Conservation (phyloP, 2,888 invertebrate genomes). For the Tricholauxania praeusta region DNA sequence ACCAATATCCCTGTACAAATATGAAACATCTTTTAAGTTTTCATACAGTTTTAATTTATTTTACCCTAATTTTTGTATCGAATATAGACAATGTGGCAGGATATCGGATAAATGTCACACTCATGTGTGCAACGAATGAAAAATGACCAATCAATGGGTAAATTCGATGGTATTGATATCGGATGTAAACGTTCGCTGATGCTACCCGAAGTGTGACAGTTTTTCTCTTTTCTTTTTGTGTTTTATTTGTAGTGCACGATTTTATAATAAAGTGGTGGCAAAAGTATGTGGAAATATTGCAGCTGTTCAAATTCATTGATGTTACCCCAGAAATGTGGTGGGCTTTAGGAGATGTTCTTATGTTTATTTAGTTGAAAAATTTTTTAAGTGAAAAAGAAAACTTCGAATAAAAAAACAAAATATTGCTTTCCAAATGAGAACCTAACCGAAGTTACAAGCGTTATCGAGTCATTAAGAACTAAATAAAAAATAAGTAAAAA, state of each 20-base stretch:
- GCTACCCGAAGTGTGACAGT: conserved; percentile 56
- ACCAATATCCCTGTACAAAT: no score
- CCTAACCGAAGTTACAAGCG: no score
- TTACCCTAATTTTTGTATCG: conserved; percentile 2
- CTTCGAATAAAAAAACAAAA: no score
- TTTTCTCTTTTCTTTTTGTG: conserved; percentile 54
- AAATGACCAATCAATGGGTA: conserved; percentile 66
- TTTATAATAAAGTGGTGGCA: conserved; percentile 3
- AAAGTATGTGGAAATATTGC: conserved; percentile 30
- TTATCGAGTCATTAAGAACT: no score
- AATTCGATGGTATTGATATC: conserved; percentile 52
- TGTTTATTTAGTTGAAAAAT: no score
- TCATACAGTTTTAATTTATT: no score
- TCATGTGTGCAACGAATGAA: conserved; percentile 56
- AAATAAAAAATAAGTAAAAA: no score
- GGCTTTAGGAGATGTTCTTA: no score
- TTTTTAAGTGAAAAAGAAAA: no score
- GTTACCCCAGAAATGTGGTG: no score
- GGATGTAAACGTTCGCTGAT: conserved; percentile 31
- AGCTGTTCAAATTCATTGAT: conserved; percentile 43
- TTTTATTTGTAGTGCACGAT: conserved; percentile 49
- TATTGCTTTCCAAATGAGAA: no score
- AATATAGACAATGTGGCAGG: conserved; percentile 17
- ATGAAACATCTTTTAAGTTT: no score
- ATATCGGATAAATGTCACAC: conserved; percentile 54